phyloP scores from a whole-genome alignment of 2,888 invertebrate genomes.

The Sphinx pinastri region DNA sequence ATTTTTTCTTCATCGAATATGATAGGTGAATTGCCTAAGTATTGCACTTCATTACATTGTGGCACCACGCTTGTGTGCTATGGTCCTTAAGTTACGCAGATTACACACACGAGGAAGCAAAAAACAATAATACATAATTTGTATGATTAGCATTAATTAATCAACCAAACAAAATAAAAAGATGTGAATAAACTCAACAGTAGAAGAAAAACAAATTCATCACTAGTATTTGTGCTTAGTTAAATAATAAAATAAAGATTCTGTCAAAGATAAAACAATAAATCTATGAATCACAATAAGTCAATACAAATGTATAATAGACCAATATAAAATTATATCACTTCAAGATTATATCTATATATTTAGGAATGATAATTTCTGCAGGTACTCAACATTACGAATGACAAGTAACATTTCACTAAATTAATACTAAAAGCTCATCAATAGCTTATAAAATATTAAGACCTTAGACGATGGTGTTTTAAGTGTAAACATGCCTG shows the following conservation, averaged over 20 bases:
- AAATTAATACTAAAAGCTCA: conserved; percentile 22
- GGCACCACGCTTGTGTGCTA: no score
- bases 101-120: no score
- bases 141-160: no score
- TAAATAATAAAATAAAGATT: conserved; percentile 12
- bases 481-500: not conserved
- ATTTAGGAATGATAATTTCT: conserved; percentile 17
- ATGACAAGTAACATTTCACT: conserved; percentile 1
- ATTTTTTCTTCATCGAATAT: no score
- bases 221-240: conserved; percentile 21
- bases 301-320: conserved; percentile 21
- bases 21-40: no score
- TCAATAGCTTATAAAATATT: conserved; percentile 10
- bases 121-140: no score
- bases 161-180: not conserved
- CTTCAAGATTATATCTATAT: conserved; percentile 2
- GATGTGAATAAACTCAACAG: not conserved
- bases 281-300: conserved; percentile 21
- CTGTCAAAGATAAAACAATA: not conserved
- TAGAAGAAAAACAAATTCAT: not conserved
- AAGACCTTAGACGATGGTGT: no score
- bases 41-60: no score
- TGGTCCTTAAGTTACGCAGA: no score
- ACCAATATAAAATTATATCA: conserved; percentile 19
- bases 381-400: conserved; percentile 12